These are phyloP conservation scores for Crossocerus cetratus DNA, from an alignment of 2,888 invertebrate species.

Conservation along the genomic window DNA sequence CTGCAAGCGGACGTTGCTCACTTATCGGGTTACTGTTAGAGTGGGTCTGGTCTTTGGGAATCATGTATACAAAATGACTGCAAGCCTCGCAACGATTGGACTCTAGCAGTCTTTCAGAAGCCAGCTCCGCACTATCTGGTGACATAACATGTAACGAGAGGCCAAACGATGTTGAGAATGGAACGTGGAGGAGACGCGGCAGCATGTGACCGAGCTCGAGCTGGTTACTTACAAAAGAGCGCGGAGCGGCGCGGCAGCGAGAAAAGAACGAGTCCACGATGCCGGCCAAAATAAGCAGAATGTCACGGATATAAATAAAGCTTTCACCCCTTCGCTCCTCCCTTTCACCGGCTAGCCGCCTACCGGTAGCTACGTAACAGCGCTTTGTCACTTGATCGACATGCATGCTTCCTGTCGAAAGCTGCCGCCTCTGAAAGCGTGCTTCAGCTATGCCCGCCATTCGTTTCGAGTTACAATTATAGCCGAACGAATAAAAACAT, in stretches of 20 bases:
- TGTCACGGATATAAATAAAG: conserved; percentile 75
- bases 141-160: conserved; percentile 21
- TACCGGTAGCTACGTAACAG: conserved; percentile 26
- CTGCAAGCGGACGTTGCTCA: too few relatives aligned
- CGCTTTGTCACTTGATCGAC: conserved; percentile 43
- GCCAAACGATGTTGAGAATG: conserved; percentile 35
- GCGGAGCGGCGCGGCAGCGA: neutral
- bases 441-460: conserved; percentile 22
- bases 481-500: conserved; percentile 19
- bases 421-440: conserved; percentile 42
- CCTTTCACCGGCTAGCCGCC: conserved; percentile 31
- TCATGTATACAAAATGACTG: too few relatives aligned
- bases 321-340: conserved; percentile 57
- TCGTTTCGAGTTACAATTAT: conserved; percentile 44
- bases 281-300: conserved; percentile 75
- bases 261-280: conserved; percentile 55
- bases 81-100: too few relatives aligned
- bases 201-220: conserved; percentile 30
- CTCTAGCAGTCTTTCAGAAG: too few relatives aligned
- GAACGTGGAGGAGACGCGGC: conserved; percentile 34
- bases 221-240: conserved; percentile 38
- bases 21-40: too few relatives aligned
- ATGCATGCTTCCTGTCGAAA: conserved; percentile 49
- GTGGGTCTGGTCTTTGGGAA: too few relatives aligned
- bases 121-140: neutral